Evolutionary conservation across 1,140 invertebrate species (phyloP).

Genomic region (Calliphora vicina): DNA sequence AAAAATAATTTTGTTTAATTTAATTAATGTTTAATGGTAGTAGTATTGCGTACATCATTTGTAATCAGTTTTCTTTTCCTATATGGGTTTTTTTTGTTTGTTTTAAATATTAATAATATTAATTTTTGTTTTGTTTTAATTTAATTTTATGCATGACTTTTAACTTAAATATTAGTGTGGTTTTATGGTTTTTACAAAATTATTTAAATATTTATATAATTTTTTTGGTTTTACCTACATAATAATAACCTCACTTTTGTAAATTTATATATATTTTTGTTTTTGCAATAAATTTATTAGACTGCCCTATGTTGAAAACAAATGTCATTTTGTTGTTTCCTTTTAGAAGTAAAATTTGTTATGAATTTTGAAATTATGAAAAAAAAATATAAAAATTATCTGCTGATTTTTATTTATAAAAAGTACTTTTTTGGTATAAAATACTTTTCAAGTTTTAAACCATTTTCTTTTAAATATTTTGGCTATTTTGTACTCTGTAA

Average conservation of each 20-base stretch:
- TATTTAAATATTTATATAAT: background rate
- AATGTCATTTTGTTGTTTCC: no score
- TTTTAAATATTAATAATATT: background rate
- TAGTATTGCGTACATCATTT: no score
- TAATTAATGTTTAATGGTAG: background rate
- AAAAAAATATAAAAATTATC: no score
- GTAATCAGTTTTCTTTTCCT: no score
- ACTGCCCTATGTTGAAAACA: background rate
- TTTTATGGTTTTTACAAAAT: background rate
- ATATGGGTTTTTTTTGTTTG: background rate
- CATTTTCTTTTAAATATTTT: no score
- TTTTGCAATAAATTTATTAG: background rate
- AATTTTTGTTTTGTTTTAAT: background rate
- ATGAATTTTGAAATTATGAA: no score
- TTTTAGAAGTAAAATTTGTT: no score
- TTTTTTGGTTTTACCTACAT: background rate
- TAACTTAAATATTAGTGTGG: background rate
- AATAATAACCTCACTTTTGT: conserved; percentile 4
- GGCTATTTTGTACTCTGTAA: no score
- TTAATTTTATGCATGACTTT: background rate
- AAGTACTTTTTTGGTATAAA: no score
- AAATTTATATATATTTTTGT: background rate
- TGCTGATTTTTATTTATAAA: no score
- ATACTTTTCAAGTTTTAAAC: no score
- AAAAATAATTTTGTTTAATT: background rate